Base-by-base conservation (phyloP, 2,888 invertebrate species). In the Nephrotoma guestfalica region DNA sequence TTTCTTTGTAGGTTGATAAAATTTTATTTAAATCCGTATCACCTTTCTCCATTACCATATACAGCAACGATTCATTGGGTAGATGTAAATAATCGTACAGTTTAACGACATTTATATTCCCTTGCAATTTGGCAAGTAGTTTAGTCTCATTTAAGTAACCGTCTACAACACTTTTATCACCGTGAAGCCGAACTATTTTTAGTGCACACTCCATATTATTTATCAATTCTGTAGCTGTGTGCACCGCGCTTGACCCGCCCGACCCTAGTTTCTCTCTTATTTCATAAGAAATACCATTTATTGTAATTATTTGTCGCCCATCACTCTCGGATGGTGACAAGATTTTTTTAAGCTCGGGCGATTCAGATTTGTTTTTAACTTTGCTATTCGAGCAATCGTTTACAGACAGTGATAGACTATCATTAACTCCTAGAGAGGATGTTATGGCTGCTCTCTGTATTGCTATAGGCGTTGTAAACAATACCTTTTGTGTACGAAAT, bases 171-270 rank as follows among this genome's bases (percentile, higher is more conserved):
- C 94, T 93, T 86, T 94, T 93, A 90, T 97, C 97, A 40, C 94
- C 94, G 30, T 93, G 94, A 86, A 99, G 92, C 91, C 96, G 94
- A 0, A 99, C 98, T 89, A 95, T 94, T 92, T 91, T 91, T 0
- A 91, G 86, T 0, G 91, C 92, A 87, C 89, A 91, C 87, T 91
- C 90, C 47, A 89, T 88, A 6, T 89, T 89, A 6, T 89, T 89
- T 7, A 89, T 89, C 43, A 89, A 88, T 3, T 89, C 89, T n/a
- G 89, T 89, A 0, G 91, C 90, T 71, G 91, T 88, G 86, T 89
- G 95, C 4, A 98, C 98, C 91, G 96, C 94, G 89, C 97, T 97
- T 87, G 97, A 97, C 71, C 98, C 98, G n/a, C 98, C 98, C 88
- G 93, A 94, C 0, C 98, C 98, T 85, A 98, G 92, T 89, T 94